Percentiles rank a stretch among this genome's conserved stretches.
Evolutionary conservation across 2,113 vertebrate genomes (phyloP).

Genomic region (Cervus canadensis): DNA sequence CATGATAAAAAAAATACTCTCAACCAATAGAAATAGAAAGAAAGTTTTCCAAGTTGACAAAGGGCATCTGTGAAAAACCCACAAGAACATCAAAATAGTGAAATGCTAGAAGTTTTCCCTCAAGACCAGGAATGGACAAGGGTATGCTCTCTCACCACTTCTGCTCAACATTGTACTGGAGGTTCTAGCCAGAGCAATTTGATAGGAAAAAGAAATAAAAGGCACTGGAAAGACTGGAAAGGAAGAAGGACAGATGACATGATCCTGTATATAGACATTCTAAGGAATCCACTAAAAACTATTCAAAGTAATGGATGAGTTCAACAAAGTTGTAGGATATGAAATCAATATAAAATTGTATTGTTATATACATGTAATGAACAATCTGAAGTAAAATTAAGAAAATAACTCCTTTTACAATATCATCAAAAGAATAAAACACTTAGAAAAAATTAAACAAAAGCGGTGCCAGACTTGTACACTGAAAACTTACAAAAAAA

Average conservation of each 20-base stretch:
- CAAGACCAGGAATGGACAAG: neutral
- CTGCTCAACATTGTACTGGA: slow-evolving; percentile 1
- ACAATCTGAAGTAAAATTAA: slow-evolving; percentile 31
- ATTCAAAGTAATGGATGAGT: slow-evolving; percentile 7
- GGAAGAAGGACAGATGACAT: slow-evolving; percentile 6
- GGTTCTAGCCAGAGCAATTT: neutral
- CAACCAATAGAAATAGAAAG: neutral
- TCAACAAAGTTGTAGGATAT: neutral
- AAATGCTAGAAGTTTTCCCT: neutral
- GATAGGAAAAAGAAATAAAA: slow-evolving; percentile 30
- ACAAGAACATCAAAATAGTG: neutral
- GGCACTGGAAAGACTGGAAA: neutral
- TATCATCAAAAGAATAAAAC: slow-evolving; percentile 19
- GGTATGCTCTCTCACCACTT: neutral
- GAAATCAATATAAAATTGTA: slow-evolving; percentile 26
- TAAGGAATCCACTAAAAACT: neutral
- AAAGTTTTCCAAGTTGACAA: neutral
- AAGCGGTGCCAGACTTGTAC: neutral
- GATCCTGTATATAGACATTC: neutral
- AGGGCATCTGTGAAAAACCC: neutral
- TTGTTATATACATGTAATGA: neutral
- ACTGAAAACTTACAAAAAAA: slow-evolving; percentile 15
- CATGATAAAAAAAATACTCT: neutral
- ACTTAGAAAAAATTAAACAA: slow-evolving; percentile 8
- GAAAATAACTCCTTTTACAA: slow-evolving; percentile 19